These are phyloP conservation scores for Theretra japonica DNA, from an alignment of 2,888 invertebrate species.

Conservation along the genomic window DNA sequence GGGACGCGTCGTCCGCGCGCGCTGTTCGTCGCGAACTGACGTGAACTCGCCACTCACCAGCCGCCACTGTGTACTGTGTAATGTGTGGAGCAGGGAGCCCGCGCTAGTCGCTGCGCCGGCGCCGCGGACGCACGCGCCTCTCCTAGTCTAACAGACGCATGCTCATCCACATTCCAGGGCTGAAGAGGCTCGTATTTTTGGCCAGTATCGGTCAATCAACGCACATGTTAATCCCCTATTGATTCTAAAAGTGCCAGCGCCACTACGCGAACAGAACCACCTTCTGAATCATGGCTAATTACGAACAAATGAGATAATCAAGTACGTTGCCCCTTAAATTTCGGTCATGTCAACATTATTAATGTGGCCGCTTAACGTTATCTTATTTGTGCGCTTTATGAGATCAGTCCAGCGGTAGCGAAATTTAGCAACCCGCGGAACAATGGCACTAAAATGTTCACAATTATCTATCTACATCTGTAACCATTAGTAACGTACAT, in stretches of 20 bases:
- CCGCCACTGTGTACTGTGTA: neutral
- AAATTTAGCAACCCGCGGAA: conserved; percentile 27
- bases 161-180: conserved; percentile 67
- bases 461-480: neutral
- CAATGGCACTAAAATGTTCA: neutral
- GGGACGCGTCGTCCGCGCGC: conserved; percentile 58
- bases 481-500: neutral
- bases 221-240: conserved; percentile 34
- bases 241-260: conserved; percentile 34
- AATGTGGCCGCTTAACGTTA: conserved; percentile 44
- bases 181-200: conserved; percentile 67
- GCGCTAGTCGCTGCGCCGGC: conserved; percentile 19
- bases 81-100: too few species aligned
- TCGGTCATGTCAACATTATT: conserved; percentile 68
- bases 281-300: conserved; percentile 39
- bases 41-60: conserved; percentile 6
- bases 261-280: conserved; percentile 28
- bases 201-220: conserved; percentile 62
- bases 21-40: conserved; percentile 67
- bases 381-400: conserved; percentile 36
- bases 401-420: conserved; percentile 19
- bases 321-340: conserved; percentile 67
- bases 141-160: conserved; percentile 56
- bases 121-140: conserved; percentile 52
- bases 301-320: conserved; percentile 39